Evolutionary conservation across 2,113 vertebrate species (phyloP).

Genomic region (Rissa tridactyla): DNA sequence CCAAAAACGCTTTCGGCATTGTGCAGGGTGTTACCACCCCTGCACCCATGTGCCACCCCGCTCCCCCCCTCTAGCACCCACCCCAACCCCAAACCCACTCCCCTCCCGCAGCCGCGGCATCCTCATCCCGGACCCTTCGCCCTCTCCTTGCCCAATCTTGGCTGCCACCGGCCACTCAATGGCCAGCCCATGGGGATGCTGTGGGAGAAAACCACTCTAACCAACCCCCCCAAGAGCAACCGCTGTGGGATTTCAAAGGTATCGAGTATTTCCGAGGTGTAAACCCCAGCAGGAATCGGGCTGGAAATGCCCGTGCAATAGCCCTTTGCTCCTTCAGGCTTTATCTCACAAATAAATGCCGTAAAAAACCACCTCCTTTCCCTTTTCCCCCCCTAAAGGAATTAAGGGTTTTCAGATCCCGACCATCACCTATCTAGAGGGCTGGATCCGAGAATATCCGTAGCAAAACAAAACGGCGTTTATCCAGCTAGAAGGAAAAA

Average conservation of each 20-base stretch:
- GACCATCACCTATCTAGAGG: not conserved
- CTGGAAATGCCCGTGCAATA: not conserved
- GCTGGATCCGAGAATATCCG: not conserved
- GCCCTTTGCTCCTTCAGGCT: not conserved
- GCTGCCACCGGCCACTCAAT: not conserved
- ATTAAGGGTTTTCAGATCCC: not conserved
- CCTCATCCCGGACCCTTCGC: not conserved
- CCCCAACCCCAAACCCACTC: not conserved
- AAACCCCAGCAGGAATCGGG: not conserved
- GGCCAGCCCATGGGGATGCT: not conserved
- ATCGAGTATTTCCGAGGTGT: not conserved
- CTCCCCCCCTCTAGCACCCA: not conserved
- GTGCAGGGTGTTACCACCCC: not conserved
- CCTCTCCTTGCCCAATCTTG: not conserved
- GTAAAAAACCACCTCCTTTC: not conserved
- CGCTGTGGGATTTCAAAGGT: not conserved
- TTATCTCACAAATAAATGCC: not conserved
- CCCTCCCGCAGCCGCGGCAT: not conserved
- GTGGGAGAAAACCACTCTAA: not conserved
- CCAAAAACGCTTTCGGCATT: rapidly evolving
- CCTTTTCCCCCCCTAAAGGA: not conserved
- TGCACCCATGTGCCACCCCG: rapidly evolving
- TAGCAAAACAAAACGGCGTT: not conserved
- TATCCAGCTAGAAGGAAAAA: not conserved
- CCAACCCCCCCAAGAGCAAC: not conserved